A percentile compares a stretch with the other conserved stretches of the same genome.
Evolutionary conservation across 2,113 vertebrate genomes (phyloP).

Genomic region (Rattus norvegicus): GRCr8 NC_086027.1:111783501-111784000

Average conservation of each 20-base stretch:
- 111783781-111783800: background rate
- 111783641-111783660: background rate
- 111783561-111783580: background rate
- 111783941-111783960: background rate
- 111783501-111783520: background rate
- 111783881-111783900: background rate
- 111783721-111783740: background rate
- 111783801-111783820: slow-evolving; percentile 35
- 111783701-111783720: slow-evolving; percentile 3
- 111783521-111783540: background rate
- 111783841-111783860: background rate
- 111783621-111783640: background rate
- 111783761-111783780: background rate
- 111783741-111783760: background rate
- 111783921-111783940: background rate
- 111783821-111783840: background rate
- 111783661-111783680: background rate
- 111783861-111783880: background rate
- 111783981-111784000: background rate
- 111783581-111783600: background rate
- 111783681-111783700: background rate
- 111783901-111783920: background rate
- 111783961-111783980: background rate
- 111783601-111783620: background rate
- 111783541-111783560: background rate